Conservation (phyloP, 2,113 vertebrate species). For the Pachypanchax playfairii region DNA sequence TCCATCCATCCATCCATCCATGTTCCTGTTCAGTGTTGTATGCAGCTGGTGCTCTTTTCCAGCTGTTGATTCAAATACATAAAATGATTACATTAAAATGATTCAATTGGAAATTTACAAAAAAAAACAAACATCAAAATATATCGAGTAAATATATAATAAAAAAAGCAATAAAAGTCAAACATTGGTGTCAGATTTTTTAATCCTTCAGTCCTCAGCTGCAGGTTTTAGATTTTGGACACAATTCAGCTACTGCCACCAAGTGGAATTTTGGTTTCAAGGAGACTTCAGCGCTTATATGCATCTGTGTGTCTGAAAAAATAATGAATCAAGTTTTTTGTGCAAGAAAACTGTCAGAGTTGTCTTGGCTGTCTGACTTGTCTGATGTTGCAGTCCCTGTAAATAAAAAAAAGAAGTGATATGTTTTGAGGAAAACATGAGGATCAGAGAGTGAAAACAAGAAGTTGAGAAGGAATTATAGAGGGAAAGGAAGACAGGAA, state of each 20-base stretch:
- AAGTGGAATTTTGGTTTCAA: conserved; percentile 34
- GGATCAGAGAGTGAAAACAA: neutral
- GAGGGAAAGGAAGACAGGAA: neutral
- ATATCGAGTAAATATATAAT: too few species aligned
- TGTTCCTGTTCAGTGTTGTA: too few species aligned
- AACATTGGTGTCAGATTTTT: conserved; percentile 11
- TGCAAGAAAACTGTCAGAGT: conserved; percentile 19
- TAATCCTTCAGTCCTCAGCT: conserved; percentile 4
- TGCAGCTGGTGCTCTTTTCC: too few species aligned
- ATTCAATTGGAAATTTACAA: neutral
- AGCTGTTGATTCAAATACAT: too few species aligned
- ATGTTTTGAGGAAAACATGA: neutral
- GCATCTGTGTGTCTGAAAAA: neutral
- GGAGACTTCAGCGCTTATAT: conserved; percentile 7
- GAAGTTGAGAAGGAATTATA: neutral
- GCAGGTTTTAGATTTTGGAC: neutral
- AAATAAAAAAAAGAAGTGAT: neutral
- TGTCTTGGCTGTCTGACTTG: conserved; percentile 13
- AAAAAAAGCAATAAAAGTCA: neutral
- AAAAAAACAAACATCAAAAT: too few species aligned
- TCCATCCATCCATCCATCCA: too few species aligned
- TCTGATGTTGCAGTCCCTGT: conserved; percentile 19
- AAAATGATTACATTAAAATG: neutral
- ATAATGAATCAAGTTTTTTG: neutral
- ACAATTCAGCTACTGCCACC: conserved; percentile 66